phyloP scores from a whole-genome alignment of 2,888 invertebrate species.

The Rosalia funebris region DNA sequence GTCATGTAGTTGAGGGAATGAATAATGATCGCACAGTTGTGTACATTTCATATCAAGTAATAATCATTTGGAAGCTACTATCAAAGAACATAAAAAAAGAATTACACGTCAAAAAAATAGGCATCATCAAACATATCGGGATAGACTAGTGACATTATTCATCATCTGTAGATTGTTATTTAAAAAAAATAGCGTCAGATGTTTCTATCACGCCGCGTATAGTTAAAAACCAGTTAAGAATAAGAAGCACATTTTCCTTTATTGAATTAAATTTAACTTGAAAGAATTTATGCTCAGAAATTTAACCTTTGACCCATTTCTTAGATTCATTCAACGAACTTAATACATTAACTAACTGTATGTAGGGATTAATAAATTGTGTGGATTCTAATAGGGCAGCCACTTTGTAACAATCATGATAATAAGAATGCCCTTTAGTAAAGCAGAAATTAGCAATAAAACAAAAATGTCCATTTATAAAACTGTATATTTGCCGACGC shows the following conservation, averaged over 20 bases:
- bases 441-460: too few species aligned
- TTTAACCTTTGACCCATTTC: neutral
- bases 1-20: neutral
- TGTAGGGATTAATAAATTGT: too few species aligned
- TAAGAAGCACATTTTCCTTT: neutral
- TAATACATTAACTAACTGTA: too few species aligned
- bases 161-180: conserved; percentile 2
- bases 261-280: neutral
- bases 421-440: too few species aligned
- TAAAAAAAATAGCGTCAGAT: conserved; percentile 8
- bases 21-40: neutral
- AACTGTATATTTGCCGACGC: too few species aligned
- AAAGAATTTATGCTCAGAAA: neutral
- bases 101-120: conserved; percentile 6
- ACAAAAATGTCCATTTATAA: too few species aligned
- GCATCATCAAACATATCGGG: conserved; percentile 16
- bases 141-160: conserved; percentile 1
- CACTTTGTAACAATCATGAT: too few species aligned
- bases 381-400: too few species aligned
- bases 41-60: neutral
- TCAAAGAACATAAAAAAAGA: conserved; percentile 6
- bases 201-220: neutral
- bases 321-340: too few species aligned
- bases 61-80: conserved; percentile 5
- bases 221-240: neutral